Percentiles rank a stretch among this genome's conserved stretches.
phyloP scores from a whole-genome alignment of 1,140 invertebrate species.

The Aricia agestis region DNA sequence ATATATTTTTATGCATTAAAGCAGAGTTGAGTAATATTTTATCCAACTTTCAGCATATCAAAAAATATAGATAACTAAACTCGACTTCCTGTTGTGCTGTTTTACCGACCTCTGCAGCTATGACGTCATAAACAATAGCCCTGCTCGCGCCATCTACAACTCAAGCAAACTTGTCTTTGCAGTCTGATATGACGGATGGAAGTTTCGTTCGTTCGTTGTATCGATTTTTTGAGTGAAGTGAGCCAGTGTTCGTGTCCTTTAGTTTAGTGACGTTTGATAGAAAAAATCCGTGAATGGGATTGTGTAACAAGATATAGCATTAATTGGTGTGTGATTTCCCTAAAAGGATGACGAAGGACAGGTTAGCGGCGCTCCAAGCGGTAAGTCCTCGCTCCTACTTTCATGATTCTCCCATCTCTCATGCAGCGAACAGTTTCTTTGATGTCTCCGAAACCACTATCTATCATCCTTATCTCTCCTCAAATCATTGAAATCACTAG shows the following conservation, averaged over 20 bases:
- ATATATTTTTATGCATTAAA: background rate
- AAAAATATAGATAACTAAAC: background rate
- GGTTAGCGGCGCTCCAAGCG: conserved; percentile 96
- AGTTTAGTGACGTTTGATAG: conserved; percentile 84
- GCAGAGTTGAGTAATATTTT: background rate
- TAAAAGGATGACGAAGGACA: conserved; percentile 96
- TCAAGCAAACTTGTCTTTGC: conserved; percentile 45
- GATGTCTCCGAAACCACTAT: conserved; percentile 56
- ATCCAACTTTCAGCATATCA: background rate
- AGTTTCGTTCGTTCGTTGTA: conserved; percentile 81
- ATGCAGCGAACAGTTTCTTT: conserved; percentile 58
- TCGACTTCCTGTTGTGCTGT: conserved; percentile 26
- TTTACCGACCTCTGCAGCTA: conserved; percentile 33
- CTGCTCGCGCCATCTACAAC: conserved; percentile 74
- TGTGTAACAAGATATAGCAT: conserved; percentile 80
- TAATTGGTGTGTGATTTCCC: conserved; percentile 78
- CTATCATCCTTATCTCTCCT: background rate
- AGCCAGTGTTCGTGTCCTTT: conserved; percentile 84
- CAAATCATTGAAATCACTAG: background rate
- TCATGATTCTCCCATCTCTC: conserved; percentile 34
- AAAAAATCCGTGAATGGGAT: conserved; percentile 87
- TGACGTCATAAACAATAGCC: conserved; percentile 36
- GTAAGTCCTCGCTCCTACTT: conserved; percentile 79
- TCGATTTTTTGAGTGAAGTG: conserved; percentile 86
- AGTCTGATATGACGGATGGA: conserved; percentile 65